phyloP scores from a whole-genome alignment of 2,797 vertebrate species.

The Myotis daubentonii region DNA sequence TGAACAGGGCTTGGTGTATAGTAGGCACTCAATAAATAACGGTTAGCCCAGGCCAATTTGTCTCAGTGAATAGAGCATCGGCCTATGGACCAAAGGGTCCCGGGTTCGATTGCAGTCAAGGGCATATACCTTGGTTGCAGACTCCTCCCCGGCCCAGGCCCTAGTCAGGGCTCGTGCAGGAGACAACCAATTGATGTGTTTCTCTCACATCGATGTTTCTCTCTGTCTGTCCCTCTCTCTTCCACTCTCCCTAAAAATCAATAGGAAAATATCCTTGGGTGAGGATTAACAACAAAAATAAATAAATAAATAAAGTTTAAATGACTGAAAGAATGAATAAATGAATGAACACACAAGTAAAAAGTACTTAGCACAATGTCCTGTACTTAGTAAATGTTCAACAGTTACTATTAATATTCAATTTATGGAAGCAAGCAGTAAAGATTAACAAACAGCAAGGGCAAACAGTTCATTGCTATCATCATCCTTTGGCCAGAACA shows the following conservation, averaged over 20 bases:
- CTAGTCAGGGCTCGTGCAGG: too few relatives aligned
- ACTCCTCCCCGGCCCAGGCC: too few relatives aligned
- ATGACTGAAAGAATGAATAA: not conserved
- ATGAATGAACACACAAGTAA: not conserved
- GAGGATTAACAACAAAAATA: not conserved
- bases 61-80: too few relatives aligned
- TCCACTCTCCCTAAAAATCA: too few relatives aligned
- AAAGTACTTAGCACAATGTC: not conserved
- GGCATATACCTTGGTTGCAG: too few relatives aligned
- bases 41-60: not conserved
- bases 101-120: too few relatives aligned
- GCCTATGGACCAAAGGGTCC: too few relatives aligned
- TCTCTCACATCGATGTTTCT: too few relatives aligned
- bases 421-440: not conserved
- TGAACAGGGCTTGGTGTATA: not conserved
- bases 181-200: too few relatives aligned
- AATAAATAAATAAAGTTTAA: not conserved
- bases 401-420: not conserved
- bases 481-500: constrained; percentile 10
- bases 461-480: not conserved
- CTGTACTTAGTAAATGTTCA: not conserved
- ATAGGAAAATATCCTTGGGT: too few relatives aligned
- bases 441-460: not conserved
- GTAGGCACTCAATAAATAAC: not conserved
- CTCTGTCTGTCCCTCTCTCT: too few relatives aligned